Evolutionary conservation across 2,113 vertebrate species (phyloP), one percentile per base, ranked within the genome.

Genomic region (Lophochroa leadbeateri): DNA sequence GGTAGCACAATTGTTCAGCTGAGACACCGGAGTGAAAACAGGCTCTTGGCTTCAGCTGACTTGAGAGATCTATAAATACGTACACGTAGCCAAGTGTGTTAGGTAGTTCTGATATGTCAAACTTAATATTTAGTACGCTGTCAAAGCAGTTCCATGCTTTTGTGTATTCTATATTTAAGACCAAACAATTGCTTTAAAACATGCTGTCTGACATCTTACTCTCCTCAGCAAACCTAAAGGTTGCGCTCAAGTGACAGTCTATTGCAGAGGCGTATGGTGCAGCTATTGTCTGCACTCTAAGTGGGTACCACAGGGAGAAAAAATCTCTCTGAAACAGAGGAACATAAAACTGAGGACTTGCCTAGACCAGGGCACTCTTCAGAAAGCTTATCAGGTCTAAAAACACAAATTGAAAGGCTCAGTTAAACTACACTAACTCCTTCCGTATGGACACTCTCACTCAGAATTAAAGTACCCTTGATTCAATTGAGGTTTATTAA

Each of bases 171-270:
- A 57, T 57, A 93, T 37, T 72, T 91, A 50, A 75, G 49, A 76
- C 41, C 52, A 50, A 92, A 75, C 53, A 82, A 86, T 58, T 80
- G 69, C 75, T 97, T 97, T 91, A 90, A 97, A 95, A 94, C 92
- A 57, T 49, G 52, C 90, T 65, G 70, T 79, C 50, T 83, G 88
- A 77, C 84, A 82, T 77, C 64, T 92, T 60, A 44, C 33, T 58
- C 84, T 52, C 47, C 35, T 25, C 70, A 76, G 57, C 68, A 90
- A 78, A 92, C 64, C 50, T 37, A 29, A 91, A 91, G 46, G 31
- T 9, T 52, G 43, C 90, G 44, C 55, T 50, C 46, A 41, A 84
- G 57, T 20, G 39, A 44, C 15, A 29, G 58, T 11, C 25, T 41
- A 17, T 5, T 41, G 60, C 31, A 47, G 23, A 64, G 43, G 52